These are phyloP conservation scores for Sitta europaea DNA, from an alignment of 2,113 vertebrate genomes.

Conservation along the genomic window DNA sequence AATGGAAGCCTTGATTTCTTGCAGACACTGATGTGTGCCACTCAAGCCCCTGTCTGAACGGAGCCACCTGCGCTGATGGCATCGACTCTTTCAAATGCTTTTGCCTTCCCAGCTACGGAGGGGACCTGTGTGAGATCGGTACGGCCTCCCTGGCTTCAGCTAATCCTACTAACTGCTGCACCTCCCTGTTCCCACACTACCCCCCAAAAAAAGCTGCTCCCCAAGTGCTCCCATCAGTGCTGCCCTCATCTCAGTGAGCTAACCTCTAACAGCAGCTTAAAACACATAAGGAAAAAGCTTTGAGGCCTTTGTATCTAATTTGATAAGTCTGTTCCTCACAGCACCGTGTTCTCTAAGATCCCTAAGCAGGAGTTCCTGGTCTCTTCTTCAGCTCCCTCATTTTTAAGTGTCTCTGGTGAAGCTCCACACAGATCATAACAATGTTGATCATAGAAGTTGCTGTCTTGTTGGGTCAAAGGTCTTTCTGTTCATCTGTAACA, in stretches of 20 bases:
- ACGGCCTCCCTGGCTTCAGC: conserved; percentile 89
- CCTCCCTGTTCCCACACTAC: neutral
- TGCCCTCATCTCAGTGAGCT: neutral
- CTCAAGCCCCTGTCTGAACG: conserved; percentile 94
- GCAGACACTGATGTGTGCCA: conserved; percentile 95
- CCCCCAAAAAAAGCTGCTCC: neutral
- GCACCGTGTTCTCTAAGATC: neutral
- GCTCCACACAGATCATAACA: neutral
- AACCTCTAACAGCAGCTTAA: conserved; percentile 42
- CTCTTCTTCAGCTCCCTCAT: neutral
- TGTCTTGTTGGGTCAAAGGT: neutral
- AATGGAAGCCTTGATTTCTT: conserved; percentile 89
- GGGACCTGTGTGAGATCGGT: conserved; percentile 94
- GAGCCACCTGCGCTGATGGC: conserved; percentile 94
- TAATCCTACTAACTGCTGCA: conserved; percentile 83
- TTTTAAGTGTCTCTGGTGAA: neutral
- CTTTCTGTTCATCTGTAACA: conserved; percentile 3
- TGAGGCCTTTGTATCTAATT: neutral
- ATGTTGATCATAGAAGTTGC: neutral
- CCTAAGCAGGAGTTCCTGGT: neutral
- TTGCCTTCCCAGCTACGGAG: conserved; percentile 99
- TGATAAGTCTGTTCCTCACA: neutral
- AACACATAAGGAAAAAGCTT: neutral
- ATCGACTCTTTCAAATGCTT: conserved; percentile 96
- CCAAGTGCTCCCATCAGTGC: neutral